Evolutionary conservation across 1,140 invertebrate species (phyloP), one percentile per base, ranked within the genome.

Genomic region (Leptinotarsa texana): DNA sequence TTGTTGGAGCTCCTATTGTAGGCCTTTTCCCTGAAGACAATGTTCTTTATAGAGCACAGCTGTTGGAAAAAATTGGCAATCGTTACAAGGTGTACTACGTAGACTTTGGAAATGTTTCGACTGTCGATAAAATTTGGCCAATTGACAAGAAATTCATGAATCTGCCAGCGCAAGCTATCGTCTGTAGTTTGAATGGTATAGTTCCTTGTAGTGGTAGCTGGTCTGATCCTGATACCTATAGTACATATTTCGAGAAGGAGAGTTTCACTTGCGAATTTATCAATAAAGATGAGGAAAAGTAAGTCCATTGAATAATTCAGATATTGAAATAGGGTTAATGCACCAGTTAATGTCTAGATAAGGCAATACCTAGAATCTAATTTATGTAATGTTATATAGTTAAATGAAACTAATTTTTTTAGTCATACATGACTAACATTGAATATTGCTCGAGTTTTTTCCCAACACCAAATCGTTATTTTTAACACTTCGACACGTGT

Each of bases 71-170:
- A 2, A 86, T 87, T 73, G 83, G 85, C 33, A 86, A 86, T 11
- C 88, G 89, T 74, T 90, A 89, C 79, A 87, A 89, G 48, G 90
- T 94, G 0, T 88, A 89, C 42, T 94, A 91, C 75, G 86, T 94
- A 1, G 93, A 94, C 85, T 93, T 91, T 80, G 93, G 93, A 47
- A 95, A 95, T 81, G 86, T 86, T 33, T 88, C 88, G 33, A 83
- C 88, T 0, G 89, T 93, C 0, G 85, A 88, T 48, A 89, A 92
- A 79, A 88, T 94, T 1, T 94, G 89, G 87, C 87, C 89, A 18
- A 85, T 94, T 24, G 90, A 93, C 70, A 87, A 86, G 33, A 87
- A 90, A 75, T 89, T 92, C 33, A 88, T 91, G 80, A 84, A 87
- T n/a, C 76, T 94, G 13, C 92, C 93, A 0, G 90, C 88, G 68